Base-by-base conservation (phyloP, 2,797 vertebrate species). In the Prunella strophiata region DNA sequence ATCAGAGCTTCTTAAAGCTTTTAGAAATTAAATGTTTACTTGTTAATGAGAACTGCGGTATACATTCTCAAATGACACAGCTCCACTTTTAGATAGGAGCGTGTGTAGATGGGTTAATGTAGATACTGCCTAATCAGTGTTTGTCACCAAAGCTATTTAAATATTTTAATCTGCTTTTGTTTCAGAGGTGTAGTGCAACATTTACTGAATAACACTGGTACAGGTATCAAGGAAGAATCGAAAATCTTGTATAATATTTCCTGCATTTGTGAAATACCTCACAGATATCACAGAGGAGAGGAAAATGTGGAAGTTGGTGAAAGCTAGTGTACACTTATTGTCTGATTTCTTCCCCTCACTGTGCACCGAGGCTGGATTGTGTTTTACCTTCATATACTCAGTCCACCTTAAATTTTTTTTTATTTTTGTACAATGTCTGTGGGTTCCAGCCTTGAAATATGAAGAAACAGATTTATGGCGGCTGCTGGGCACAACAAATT, bases 401-500 rank as follows among this genome's bases (percentile, higher is more conserved):
- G 97, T 96, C 97, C 95, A 97, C 98, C 98, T 97, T 98, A 96
- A 97, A 95, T 95, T 91, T 97, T 97, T 97, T 97, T 97, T 97
- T 97, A 97, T 98, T 98, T 98, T 97, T 95, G 79, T 85, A 91
- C 81, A 63, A 81, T 97, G 98, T 97, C 97, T 97, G 97, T 97
- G 98, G 97, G 97, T 98, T 97, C 98, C 95, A 96, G 98, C 98
- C 98, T 98, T 97, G 97, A 98, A 98, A 98, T 98, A 98, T 98
- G 98, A 99, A 98, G 98, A 98, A 98, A 98, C 98, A 99, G 99
- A 99, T 99, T 99, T 99, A 99, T 98, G 98, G 98, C 95, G 97
- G 98, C 98, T 98, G 98, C 99, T 99, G 98, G 98, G 99, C 98
- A 99, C 98, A 98, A 99, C 98, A 98, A 98, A 99, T 99, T 98